Percentiles rank a stretch among this genome's conserved stretches.
Evolutionary conservation across 2,113 vertebrate genomes (phyloP).

Genomic region (Cryptomyrus ogoouensis): DNA sequence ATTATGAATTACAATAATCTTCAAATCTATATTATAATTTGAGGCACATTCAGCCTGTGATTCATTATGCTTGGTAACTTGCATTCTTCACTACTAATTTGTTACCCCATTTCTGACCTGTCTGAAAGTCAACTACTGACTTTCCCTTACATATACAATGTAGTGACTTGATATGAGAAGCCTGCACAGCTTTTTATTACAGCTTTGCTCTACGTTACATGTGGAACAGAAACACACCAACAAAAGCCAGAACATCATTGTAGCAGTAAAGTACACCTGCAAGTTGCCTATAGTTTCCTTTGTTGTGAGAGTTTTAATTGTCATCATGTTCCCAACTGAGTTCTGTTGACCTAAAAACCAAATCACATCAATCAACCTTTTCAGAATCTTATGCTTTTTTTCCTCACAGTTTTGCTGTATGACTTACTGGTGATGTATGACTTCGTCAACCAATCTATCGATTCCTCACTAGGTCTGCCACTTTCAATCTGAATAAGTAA

Average conservation of each 20-base stretch:
- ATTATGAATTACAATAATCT: neutral
- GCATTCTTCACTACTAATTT: slow-evolving; percentile 33
- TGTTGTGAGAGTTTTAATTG: neutral
- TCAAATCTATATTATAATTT: neutral
- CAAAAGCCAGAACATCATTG: neutral
- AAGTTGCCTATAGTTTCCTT: neutral
- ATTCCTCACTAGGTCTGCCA: neutral
- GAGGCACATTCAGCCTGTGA: slow-evolving; percentile 9
- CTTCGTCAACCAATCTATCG: neutral
- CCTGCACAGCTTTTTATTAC: too few species aligned
- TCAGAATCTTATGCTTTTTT: neutral
- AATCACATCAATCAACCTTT: neutral
- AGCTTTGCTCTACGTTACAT: too few species aligned
- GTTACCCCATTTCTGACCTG: neutral
- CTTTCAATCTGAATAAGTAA: neutral
- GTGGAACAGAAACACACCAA: too few species aligned
- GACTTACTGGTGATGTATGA: neutral
- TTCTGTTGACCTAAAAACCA: neutral
- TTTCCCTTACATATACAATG: too few species aligned
- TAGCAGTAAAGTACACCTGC: neutral
- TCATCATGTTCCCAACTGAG: neutral
- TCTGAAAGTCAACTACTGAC: neutral
- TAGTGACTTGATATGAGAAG: too few species aligned
- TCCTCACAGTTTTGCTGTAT: neutral
- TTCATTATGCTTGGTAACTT: slow-evolving; percentile 42